Conservation (phyloP, 2,797 vertebrate species). For the Syngnathus rostellatus region DNA sequence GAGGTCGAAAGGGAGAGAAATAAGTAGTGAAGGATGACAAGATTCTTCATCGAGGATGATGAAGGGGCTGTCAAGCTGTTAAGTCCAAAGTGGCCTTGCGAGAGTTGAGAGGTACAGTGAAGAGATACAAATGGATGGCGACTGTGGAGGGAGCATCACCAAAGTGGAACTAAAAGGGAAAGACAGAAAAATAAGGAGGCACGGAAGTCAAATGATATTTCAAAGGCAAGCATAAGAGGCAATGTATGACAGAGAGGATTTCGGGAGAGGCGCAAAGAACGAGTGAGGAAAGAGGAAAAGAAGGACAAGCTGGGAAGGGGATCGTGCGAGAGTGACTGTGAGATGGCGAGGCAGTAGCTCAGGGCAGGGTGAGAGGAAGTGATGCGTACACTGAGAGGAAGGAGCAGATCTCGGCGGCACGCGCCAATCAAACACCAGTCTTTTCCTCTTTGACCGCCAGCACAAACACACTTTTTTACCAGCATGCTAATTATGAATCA, state of each 20-base stretch:
- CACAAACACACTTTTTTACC: constrained; percentile 28
- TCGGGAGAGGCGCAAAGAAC: constrained; percentile 18
- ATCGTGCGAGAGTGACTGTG: constrained; percentile 59
- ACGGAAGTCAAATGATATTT: background rate
- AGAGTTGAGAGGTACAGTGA: constrained; percentile 31
- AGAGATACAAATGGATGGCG: constrained; percentile 39
- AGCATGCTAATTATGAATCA: constrained; percentile 22
- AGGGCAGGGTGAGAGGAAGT: constrained; percentile 61
- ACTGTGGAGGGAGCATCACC: constrained; percentile 9
- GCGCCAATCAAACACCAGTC: constrained; percentile 69
- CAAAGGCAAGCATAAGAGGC: background rate
- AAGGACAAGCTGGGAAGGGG: constrained; percentile 23
- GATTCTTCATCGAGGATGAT: constrained; percentile 28
- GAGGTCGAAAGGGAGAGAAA: constrained; percentile 11
- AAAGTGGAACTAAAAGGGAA: constrained; percentile 12
- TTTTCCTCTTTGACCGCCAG: constrained; percentile 45
- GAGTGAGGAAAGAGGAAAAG: constrained; percentile 8
- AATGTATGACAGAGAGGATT: constrained; percentile 26
- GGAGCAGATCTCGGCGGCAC: constrained; percentile 57
- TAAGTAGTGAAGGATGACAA: constrained; percentile 12
- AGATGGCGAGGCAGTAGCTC: constrained; percentile 61
- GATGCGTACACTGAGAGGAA: constrained; percentile 59
- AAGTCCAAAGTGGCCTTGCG: constrained; percentile 42
- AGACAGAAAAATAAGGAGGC: constrained; percentile 9
- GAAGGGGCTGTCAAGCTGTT: constrained; percentile 42